Base-by-base conservation (phyloP, 1,140 invertebrate genomes). In the Himalopsyche phryganea region DNA sequence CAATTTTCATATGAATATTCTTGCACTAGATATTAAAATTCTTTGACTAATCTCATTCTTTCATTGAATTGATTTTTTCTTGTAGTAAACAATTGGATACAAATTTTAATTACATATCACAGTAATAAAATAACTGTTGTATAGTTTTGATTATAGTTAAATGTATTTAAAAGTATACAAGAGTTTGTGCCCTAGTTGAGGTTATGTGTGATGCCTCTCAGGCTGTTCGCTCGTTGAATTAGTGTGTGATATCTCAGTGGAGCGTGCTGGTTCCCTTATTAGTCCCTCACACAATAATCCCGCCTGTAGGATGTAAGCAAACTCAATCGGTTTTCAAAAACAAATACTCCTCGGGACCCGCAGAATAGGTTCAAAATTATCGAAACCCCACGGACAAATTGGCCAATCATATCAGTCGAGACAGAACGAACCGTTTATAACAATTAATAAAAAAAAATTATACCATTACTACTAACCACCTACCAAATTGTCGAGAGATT, bases 341-440 rank as follows among this genome's bases (percentile, higher is more conserved):
- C n/a, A 44, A 45, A 33, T 58, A 36, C 20, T 59, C 38, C 58
- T 44, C 41, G 36, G 52, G 61, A 57, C 54, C 49, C 57, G 62
- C 62, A 64, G 62, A 64, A 64, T 64, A 64, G 62, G 62, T 64
- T 64, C 62, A 64, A 64, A 64, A 64, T 64, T 63, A 58, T 58
- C 11, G 23, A 45, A 41, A 41, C 42, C 50, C 44, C 17, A 50
- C 51, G 51, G 35, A 40, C 46, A 17, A 28, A 64, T 64, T 64
- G 57, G 57, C 62, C 62, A 60, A 64, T 46, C 13, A 41, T 28
- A 14, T 46, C 17, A 14, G 44, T 46, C n/a, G 17, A 17, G 11
- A 17, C 17, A 18, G 20, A 46, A 7, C 7, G 52, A 55, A 53
- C 50, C 53, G 17, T 47, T 40, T 42, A 45, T 45, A 54, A 35